Conservation (phyloP, 1,140 invertebrate genomes). For the Caenorhabditis brenneri region DNA sequence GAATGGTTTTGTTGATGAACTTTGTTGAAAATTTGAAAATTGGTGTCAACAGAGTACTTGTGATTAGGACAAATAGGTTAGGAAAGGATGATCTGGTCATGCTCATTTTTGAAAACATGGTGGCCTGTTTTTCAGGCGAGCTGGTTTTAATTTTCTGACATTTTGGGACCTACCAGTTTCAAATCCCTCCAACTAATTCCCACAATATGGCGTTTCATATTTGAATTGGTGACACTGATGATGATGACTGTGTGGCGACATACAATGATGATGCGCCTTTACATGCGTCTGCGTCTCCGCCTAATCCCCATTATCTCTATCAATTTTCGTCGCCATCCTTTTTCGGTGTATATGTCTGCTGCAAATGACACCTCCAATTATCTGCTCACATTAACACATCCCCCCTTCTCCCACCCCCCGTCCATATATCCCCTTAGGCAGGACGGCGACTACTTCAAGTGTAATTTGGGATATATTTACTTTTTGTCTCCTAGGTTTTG, state of each 20-base stretch:
- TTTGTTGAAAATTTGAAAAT: too few species aligned
- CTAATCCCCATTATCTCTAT: neutral
- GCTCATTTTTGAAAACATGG: too few species aligned
- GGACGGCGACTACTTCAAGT: too few species aligned
- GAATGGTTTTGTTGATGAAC: neutral
- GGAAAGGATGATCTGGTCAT: too few species aligned
- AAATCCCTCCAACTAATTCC: neutral
- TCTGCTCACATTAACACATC: constrained; percentile 41
- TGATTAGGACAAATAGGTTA: too few species aligned
- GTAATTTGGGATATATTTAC: too few species aligned
- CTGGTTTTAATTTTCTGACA: too few species aligned
- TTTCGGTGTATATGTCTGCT: constrained; percentile 40
- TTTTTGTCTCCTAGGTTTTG: too few species aligned
- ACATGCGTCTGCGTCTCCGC: neutral
- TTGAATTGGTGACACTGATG: constrained; percentile 3
- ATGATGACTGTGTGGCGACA: neutral
- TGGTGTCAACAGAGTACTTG: neutral
- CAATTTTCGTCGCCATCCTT: neutral
- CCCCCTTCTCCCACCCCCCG: neutral
- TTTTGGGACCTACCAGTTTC: too few species aligned
- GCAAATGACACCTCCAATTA: constrained; percentile 42
- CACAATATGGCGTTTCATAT: neutral
- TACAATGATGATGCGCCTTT: neutral
- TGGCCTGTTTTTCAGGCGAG: too few species aligned
- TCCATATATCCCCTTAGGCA: neutral